Evolutionary conservation across 2,113 vertebrate species (phyloP).

Genomic region (Salminus brasiliensis): DNA sequence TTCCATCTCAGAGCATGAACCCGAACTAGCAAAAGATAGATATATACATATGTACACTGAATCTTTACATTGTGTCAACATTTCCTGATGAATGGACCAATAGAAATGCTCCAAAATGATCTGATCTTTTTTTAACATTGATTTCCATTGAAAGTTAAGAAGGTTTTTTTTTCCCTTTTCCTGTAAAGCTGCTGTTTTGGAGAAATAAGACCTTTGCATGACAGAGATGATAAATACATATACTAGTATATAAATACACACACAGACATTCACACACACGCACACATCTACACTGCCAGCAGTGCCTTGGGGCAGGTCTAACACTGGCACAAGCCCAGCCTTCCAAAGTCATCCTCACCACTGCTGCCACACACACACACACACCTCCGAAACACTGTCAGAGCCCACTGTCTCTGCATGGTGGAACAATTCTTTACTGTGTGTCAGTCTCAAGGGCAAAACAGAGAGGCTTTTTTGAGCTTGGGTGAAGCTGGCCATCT

Average conservation of each 20-base stretch:
- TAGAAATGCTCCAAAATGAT: too few species aligned
- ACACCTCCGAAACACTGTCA: constrained; percentile 16
- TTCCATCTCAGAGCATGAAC: too few species aligned
- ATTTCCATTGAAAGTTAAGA: too few species aligned
- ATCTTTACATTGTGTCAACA: too few species aligned
- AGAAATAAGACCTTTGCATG: too few species aligned
- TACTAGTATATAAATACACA: constrained; percentile 16
- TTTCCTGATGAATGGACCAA: too few species aligned
- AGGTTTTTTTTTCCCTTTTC: too few species aligned
- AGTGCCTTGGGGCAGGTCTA: constrained; percentile 18
- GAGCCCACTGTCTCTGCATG: constrained; percentile 4
- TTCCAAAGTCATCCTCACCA: constrained; percentile 25
- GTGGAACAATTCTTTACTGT: constrained; percentile 10
- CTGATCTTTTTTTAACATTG: too few species aligned
- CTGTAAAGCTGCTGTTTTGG: too few species aligned
- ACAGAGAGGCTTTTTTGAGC: neutral
- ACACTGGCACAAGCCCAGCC: constrained; percentile 29
- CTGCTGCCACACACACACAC: constrained; percentile 20
- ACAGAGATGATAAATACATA: constrained; percentile 46
- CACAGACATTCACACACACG: constrained; percentile 44
- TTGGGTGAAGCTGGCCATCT: constrained; percentile 23
- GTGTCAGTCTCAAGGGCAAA: constrained; percentile 49
- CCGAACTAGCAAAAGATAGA: too few species aligned
- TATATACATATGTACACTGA: too few species aligned
- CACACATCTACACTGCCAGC: neutral